Base-by-base conservation (phyloP, 2,888 invertebrate species). In the Lasioglossum villosulum region DNA sequence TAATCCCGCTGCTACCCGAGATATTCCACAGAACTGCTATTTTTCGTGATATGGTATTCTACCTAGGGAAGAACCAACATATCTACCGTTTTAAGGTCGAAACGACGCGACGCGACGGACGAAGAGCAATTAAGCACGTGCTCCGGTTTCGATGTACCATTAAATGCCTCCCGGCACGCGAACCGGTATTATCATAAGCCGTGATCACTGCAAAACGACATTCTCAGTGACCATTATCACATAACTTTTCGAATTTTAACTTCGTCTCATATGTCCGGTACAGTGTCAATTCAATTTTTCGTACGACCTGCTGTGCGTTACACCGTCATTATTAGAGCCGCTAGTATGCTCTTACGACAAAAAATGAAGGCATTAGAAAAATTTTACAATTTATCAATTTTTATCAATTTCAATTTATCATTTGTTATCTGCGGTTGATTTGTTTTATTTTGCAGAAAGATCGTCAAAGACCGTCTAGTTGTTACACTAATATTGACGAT, bases 101-200 rank as follows among this genome's bases (percentile, higher is more conserved):
- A 34, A 66, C 66, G 66, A 37, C 66, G 66, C 63, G 34, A 66
- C 34, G 23, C 66, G 66, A 37, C 66, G 66, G 23, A 37, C 66
- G 34, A 37, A 23, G 34, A 37, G 66, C 66, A 66, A 66, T 66
- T 66, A 66, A 66, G 66, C 66, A 66, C 66, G 66, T 66, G 66
- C 66, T 66, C 66, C 66, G 66, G 34, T 66, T 66, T 66, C 66
- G 66, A 66, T 66, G 66, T 66, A 66, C 66, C 66, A 66, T 66
- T 66, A 66, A 66, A 66, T 34, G 34, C 34, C 66, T 66, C 34
- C 23, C 66, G 66, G 19, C 66, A 66, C 34, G 34, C 66, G 34
- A 66, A 19, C 34, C 34, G 3, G 34, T 66, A 37, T 37, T 66
- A 66, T 66, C 66, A 66, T 66, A 66, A 66, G 34, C 66, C 34